phyloP scores from a whole-genome alignment of 2,113 vertebrate species.

The Hemiscyllium ocellatum region DNA sequence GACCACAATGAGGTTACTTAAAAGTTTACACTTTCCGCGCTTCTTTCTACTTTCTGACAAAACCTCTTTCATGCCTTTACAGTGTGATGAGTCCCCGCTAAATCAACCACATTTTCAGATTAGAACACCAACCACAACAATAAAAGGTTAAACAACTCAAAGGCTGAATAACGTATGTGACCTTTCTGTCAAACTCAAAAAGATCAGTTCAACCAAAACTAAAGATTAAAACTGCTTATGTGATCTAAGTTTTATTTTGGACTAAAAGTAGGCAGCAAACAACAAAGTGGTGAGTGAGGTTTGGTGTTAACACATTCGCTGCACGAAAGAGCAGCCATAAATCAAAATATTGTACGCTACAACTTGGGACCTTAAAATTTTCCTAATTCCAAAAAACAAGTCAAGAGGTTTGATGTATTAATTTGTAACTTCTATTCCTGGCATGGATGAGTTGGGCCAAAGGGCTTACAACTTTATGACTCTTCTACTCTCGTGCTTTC shows the following conservation, averaged over 20 bases:
- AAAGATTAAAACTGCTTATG: not conserved
- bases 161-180: not conserved
- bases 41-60: not conserved
- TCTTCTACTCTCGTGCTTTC: not conserved
- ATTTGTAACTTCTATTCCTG: not conserved
- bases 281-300: not conserved
- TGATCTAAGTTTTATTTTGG: not conserved
- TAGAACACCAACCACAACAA: not conserved
- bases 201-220: not conserved
- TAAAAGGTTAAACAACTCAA: not conserved
- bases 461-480: no score
- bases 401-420: not conserved
- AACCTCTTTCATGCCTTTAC: not conserved
- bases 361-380: not conserved
- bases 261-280: not conserved
- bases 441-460: no score
- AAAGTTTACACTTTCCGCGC: not conserved
- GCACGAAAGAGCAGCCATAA: not conserved
- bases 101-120: not conserved
- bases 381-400: not conserved
- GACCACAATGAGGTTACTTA: not conserved
- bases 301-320: not conserved
- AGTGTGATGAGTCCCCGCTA: not conserved
- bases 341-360: not conserved
- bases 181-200: not conserved